Base-by-base conservation (phyloP, 1,140 invertebrate species). In the Eumaeus atala region DNA sequence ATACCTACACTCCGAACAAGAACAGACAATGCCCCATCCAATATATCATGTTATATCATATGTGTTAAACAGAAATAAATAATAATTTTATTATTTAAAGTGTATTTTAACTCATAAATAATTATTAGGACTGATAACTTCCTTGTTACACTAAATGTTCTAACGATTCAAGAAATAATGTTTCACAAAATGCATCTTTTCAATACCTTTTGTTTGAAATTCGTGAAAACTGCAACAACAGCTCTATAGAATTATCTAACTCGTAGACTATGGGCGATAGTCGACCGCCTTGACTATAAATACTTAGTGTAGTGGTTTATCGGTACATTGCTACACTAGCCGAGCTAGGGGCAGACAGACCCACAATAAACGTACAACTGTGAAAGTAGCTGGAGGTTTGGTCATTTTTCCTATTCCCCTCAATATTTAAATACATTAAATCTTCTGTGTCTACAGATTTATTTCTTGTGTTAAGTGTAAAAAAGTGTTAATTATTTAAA, bases 341-440 rank as follows among this genome's bases (percentile, higher is more conserved):
- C 51, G 69, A 70, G 64, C 67, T 56, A 74, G 70, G 81, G 81
- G 75, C 63, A 63, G 61, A 64, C 69, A 69, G 73, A 72, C 71
- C 72, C 72, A 59, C n/a, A n/a, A n/a, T n/a, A 36, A 18, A 14
- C 68, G 59, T 67, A 73, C 71, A 70, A 57, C 63, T 54, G 84
- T 83, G 77, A 84, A 84, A 77, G 74, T 84, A 69, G 61, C 83
- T 74, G 73, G 78, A 87, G 84, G 84, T 87, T 69, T 70, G 71
- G 54, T 60, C 59, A 53, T 59, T 62, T 59, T 61, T 58, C 52
- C 38, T 34, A 34, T 42, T 16, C 28, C 18, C 40, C 38, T 33
- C 10, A 47, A 48, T 11, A 9, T 48, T 48, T 28, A 8, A 11
- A 28, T 8, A 1, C 11, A 21, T 48, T 1, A 28, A 48, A 48